phyloP scores from a whole-genome alignment of 2,888 invertebrate genomes.

The Drosophila pseudotalamancana region DNA sequence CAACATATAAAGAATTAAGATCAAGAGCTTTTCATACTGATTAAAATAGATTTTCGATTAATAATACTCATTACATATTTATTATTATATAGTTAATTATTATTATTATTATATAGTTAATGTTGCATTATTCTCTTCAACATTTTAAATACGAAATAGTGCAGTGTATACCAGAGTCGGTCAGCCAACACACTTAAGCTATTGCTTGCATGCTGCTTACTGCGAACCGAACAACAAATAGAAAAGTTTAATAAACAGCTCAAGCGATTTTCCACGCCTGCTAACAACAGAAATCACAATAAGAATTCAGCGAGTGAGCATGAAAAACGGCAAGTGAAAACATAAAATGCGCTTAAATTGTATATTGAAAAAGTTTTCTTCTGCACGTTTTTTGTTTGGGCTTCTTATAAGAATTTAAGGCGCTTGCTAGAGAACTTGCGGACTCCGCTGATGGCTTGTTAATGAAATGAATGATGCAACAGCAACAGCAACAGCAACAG shows the following conservation, averaged over 20 bases:
- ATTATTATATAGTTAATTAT: too few relatives aligned
- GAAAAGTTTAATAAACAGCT: slow-evolving; percentile 40
- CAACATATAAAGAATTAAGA: too few relatives aligned
- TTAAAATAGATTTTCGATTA: too few relatives aligned
- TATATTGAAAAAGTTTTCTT: slow-evolving; percentile 66
- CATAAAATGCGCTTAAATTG: slow-evolving; percentile 50
- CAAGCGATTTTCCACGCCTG: slow-evolving; percentile 35
- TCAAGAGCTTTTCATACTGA: too few relatives aligned
- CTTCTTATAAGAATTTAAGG: slow-evolving; percentile 35
- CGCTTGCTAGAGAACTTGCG: background rate
- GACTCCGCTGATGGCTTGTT: slow-evolving; percentile 36
- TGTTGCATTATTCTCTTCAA: too few relatives aligned
- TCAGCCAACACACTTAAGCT: too few relatives aligned
- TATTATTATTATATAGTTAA: too few relatives aligned
- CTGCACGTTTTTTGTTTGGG: slow-evolving; percentile 18
- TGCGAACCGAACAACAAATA: background rate
- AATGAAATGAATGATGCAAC: slow-evolving; percentile 50
- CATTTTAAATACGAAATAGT: too few relatives aligned
- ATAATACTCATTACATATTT: too few relatives aligned
- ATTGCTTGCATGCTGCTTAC: too few relatives aligned
- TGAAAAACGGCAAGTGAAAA: slow-evolving; percentile 30
- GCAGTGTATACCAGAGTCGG: too few relatives aligned
- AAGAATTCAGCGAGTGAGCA: slow-evolving; percentile 20
- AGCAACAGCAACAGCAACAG: slow-evolving; percentile 15
- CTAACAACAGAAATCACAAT: slow-evolving; percentile 23